A percentile compares a stretch with the other conserved stretches of the same genome.
Evolutionary conservation across 2,888 invertebrate genomes (phyloP).

Genomic region (Chymomyza amoena): DNA sequence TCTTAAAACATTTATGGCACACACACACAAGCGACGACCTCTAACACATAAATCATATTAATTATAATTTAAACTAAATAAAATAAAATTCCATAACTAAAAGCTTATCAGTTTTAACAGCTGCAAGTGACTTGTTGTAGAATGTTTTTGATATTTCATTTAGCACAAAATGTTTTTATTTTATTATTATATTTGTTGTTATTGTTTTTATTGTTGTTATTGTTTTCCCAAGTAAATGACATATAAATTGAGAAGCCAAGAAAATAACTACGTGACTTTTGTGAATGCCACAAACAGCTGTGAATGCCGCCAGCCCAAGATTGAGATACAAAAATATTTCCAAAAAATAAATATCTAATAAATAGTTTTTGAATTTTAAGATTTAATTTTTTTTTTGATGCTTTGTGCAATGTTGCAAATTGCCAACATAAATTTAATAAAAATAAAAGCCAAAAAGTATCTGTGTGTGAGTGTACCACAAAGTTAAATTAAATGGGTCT

Average conservation of each 20-base stretch:
- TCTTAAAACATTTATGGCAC: constrained; percentile 52
- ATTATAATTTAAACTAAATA: constrained; percentile 62
- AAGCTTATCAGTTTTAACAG: constrained; percentile 47
- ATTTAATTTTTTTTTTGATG: not conserved
- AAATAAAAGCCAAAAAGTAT: not conserved
- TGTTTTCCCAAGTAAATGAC: not conserved
- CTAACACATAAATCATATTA: constrained; percentile 63
- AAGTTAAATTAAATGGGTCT: no score
- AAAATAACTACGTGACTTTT: not conserved
- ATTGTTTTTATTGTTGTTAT: not conserved
- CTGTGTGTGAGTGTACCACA: not conserved
- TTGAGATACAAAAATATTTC: not conserved
- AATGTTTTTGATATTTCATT: not conserved
- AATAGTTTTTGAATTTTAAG: not conserved
- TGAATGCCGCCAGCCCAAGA: not conserved
- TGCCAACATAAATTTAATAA: constrained; percentile 1
- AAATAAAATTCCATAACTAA: constrained; percentile 20
- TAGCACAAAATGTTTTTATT: not conserved
- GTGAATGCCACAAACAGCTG: constrained; percentile 3
- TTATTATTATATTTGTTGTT: not conserved
- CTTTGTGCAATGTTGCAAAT: not conserved
- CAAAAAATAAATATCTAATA: not conserved
- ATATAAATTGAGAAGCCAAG: not conserved
- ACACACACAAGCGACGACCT: constrained; percentile 60
- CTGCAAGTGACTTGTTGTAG: constrained; percentile 12